A percentile compares a stretch with the other conserved stretches of the same genome.
Conservation (phyloP, 2,797 vertebrate species). For the Crenuchus spilurus region DNA sequence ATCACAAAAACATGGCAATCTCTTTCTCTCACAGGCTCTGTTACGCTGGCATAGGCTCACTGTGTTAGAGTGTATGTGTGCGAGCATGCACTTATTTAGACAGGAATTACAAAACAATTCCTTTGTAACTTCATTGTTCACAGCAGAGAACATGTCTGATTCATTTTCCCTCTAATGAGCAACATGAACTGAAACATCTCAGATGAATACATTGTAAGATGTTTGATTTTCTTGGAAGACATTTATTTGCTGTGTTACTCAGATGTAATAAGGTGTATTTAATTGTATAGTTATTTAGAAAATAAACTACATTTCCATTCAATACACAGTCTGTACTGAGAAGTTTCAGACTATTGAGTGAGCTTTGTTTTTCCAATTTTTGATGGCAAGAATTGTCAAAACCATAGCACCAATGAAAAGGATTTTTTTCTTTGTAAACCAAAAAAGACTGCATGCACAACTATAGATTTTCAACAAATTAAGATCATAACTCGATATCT, state of each 20-base stretch:
- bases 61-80: slow-evolving; percentile 48
- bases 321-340: too few species aligned
- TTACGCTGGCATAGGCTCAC: slow-evolving; percentile 43
- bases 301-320: too few species aligned
- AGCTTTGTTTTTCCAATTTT: too few species aligned
- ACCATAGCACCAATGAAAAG: too few species aligned
- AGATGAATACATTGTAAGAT: background rate
- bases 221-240: too few species aligned
- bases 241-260: background rate
- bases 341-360: too few species aligned
- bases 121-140: slow-evolving; percentile 12
- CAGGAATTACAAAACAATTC: background rate
- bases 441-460: too few species aligned
- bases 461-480: too few species aligned
- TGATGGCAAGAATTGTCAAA: too few species aligned
- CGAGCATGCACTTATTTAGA: slow-evolving; percentile 4
- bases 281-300: too few species aligned
- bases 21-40: slow-evolving; percentile 42
- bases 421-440: too few species aligned
- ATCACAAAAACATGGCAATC: slow-evolving; percentile 52
- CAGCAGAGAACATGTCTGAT: background rate
- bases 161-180: background rate
- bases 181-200: background rate
- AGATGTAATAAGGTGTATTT: background rate
- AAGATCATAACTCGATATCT: too few species aligned